Evolutionary conservation across 2,888 invertebrate species (phyloP).

Genomic region (Epirrhoe tristata): DNA sequence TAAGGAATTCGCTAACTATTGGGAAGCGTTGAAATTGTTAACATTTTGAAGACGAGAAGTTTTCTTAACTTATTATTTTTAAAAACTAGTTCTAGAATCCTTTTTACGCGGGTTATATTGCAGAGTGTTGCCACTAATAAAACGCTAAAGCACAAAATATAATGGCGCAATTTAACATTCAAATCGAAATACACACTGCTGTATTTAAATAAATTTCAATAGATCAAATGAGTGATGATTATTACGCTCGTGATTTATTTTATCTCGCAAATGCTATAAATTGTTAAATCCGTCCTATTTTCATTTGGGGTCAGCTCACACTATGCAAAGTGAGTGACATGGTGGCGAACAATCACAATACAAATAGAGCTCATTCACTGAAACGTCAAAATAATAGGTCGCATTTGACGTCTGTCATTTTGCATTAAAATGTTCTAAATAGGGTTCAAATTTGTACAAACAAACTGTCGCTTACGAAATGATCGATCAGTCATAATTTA

Average conservation of each 20-base stretch:
- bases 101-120: too few relatives aligned
- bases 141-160: background rate
- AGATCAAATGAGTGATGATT: background rate
- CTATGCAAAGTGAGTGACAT: too few relatives aligned
- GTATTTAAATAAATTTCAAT: background rate
- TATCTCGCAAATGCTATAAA: background rate
- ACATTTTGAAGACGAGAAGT: conserved; percentile 18
- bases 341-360: too few relatives aligned
- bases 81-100: background rate
- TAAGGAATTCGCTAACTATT: conserved; percentile 35
- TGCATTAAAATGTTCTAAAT: too few relatives aligned
- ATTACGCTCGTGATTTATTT: background rate
- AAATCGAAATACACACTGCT: background rate
- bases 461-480: too few relatives aligned
- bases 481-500: too few relatives aligned
- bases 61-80: background rate
- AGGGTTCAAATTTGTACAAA: too few relatives aligned
- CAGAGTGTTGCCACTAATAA: too few relatives aligned
- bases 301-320: background rate
- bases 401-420: too few relatives aligned
- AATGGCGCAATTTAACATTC: background rate
- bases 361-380: too few relatives aligned
- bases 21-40: conserved; percentile 29
- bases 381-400: too few relatives aligned
- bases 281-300: background rate